These are phyloP conservation scores for Procapra przewalskii DNA, from an alignment of 2,113 vertebrate genomes.

Conservation along the genomic window DNA sequence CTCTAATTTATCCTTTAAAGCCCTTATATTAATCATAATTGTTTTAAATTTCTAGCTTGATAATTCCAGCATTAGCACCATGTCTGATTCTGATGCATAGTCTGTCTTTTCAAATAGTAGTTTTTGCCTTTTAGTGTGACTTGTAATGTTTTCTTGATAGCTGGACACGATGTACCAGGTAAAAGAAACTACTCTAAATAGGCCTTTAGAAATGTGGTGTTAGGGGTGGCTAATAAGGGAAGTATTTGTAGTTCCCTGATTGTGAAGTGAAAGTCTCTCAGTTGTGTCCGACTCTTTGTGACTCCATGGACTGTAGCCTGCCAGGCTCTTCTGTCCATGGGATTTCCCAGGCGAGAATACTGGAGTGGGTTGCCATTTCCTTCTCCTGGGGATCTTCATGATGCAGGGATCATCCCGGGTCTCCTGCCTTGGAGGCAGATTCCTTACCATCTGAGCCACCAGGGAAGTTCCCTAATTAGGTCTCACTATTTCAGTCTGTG, in stretches of 20 bases:
- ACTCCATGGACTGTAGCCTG: background rate
- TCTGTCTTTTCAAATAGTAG: background rate
- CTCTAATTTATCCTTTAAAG: background rate
- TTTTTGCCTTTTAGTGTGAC: background rate
- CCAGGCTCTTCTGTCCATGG: background rate
- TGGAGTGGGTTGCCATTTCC: background rate
- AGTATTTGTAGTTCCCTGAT: background rate
- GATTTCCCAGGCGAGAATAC: background rate
- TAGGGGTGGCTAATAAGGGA: background rate
- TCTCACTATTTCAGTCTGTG: background rate
- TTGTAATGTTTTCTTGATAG: background rate
- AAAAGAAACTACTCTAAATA: background rate
- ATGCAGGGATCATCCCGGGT: background rate
- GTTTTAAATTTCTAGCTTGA: background rate
- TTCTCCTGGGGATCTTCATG: background rate
- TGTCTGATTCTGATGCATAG: background rate
- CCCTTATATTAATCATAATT: background rate
- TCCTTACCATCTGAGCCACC: background rate
- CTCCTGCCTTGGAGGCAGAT: background rate
- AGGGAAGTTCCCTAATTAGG: background rate
- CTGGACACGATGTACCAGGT: background rate
- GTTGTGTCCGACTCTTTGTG: accelerated
- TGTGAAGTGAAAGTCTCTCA: background rate
- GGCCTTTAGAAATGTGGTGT: background rate
- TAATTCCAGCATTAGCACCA: background rate